Evolutionary conservation across 2,797 vertebrate species (phyloP).

Genomic region (Neosilurus hyrtlii): DNA sequence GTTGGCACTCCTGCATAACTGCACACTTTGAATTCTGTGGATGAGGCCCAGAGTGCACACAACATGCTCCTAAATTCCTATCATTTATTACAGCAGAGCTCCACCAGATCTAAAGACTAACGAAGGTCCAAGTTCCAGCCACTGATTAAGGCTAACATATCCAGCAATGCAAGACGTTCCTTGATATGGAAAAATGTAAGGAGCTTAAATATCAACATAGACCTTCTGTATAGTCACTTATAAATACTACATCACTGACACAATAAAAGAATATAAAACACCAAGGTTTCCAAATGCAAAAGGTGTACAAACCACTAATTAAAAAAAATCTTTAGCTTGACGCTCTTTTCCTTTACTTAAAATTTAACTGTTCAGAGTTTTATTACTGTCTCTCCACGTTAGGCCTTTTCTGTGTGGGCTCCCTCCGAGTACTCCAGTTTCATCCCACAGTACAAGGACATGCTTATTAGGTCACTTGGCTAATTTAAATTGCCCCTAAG

Average conservation of each 20-base stretch:
- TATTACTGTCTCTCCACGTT: no score
- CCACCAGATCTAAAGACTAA: not conserved
- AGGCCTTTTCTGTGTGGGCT: no score
- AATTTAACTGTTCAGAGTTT: no score
- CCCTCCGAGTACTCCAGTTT: no score
- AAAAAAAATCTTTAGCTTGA: no score
- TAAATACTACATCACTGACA: not conserved
- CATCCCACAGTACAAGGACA: no score
- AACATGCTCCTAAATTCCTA: conserved; percentile 16
- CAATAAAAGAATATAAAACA: not conserved
- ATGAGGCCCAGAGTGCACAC: not conserved
- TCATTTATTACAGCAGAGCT: conserved; percentile 11
- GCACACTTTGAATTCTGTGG: not conserved
- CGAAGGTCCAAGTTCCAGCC: not conserved
- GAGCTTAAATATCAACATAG: not conserved
- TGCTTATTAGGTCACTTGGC: no score
- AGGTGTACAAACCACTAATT: not conserved
- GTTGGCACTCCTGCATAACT: conserved; percentile 30
- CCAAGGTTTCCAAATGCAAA: not conserved
- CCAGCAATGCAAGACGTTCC: not conserved
- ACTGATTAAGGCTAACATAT: not conserved
- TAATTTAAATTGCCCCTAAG: no score
- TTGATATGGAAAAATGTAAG: not conserved
- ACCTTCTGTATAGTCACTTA: no score
- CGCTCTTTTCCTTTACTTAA: no score